Evolutionary conservation across 2,888 invertebrate genomes (phyloP).

Genomic region (Protodeltote pygarga): DNA sequence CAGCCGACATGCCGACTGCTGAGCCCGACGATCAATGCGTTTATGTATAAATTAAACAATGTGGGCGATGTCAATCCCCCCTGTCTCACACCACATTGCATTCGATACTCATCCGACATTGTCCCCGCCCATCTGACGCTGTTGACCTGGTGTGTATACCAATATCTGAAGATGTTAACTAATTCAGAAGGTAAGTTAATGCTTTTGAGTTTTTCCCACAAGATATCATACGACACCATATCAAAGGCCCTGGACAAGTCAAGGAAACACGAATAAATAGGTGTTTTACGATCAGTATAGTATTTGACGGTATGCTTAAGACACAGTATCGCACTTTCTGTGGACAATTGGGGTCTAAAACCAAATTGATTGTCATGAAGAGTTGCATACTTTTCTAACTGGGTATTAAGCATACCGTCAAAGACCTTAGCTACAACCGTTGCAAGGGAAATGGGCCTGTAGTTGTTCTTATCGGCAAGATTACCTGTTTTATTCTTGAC

Average conservation of each 20-base stretch:
- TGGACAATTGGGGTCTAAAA: slow-evolving; percentile 30
- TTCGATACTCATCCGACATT: too few relatives aligned
- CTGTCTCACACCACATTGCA: too few relatives aligned
- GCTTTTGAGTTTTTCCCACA: slow-evolving; percentile 12
- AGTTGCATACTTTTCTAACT: slow-evolving; percentile 20
- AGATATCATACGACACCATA: slow-evolving; percentile 25
- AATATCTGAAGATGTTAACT: too few relatives aligned
- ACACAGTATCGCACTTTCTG: slow-evolving; percentile 34
- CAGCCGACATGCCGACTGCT: too few relatives aligned
- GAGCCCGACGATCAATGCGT: too few relatives aligned
- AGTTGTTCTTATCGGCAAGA: slow-evolving; percentile 28
- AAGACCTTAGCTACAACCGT: neutral
- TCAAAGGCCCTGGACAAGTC: slow-evolving; percentile 19
- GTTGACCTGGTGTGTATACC: too few relatives aligned
- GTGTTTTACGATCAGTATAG: slow-evolving; percentile 17
- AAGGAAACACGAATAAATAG: slow-evolving; percentile 28
- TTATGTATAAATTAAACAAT: too few relatives aligned
- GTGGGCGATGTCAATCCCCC: too few relatives aligned
- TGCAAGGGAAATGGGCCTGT: slow-evolving; percentile 43
- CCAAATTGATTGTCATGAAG: slow-evolving; percentile 42
- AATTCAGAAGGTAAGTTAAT: too few relatives aligned
- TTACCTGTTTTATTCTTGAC: slow-evolving; percentile 25
- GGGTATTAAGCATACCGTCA: neutral
- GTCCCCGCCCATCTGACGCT: too few relatives aligned
- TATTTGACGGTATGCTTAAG: slow-evolving; percentile 31